Conservation (phyloP, 2,113 vertebrate species). For the Coryphaenoides rupestris region DNA sequence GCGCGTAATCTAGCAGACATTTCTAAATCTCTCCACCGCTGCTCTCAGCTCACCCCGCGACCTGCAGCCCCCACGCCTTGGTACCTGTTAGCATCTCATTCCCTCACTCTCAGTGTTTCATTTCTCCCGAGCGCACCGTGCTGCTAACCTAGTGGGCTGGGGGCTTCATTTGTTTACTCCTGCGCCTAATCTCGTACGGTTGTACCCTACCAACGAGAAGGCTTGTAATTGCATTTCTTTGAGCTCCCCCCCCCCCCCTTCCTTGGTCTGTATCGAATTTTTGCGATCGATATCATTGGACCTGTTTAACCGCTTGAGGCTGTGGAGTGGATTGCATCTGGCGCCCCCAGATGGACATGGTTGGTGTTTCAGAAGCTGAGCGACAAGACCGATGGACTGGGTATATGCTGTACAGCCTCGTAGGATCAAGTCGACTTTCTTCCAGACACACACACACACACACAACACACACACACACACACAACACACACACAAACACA, state of each 20-base stretch:
- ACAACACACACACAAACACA: too few relatives aligned
- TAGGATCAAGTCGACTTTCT: too few relatives aligned
- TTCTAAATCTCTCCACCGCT: background rate
- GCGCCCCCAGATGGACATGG: too few relatives aligned
- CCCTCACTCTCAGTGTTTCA: constrained; percentile 40
- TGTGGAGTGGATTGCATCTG: too few relatives aligned
- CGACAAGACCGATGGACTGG: too few relatives aligned
- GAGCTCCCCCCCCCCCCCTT: background rate
- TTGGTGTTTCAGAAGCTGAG: too few relatives aligned
- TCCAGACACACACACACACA: too few relatives aligned
- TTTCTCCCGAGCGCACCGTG: constrained; percentile 35
- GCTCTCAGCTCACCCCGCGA: background rate
- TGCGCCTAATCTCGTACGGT: background rate
- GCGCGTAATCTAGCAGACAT: too few relatives aligned
- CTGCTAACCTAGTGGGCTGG: background rate
- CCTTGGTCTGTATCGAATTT: constrained; percentile 35
- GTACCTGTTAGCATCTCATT: constrained; percentile 55
- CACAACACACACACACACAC: too few relatives aligned
- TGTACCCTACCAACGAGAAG: constrained; percentile 20
- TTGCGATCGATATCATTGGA: constrained; percentile 56
- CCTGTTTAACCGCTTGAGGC: constrained; percentile 24
- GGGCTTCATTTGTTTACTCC: background rate
- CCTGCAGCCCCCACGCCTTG: constrained; percentile 31
- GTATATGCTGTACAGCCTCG: too few relatives aligned
- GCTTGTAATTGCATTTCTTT: constrained; percentile 36